Percentiles rank a stretch among this genome's conserved stretches.
These are phyloP conservation scores for Andrena minutula DNA, from an alignment of 2,888 invertebrate genomes.

Conservation along the genomic window DNA sequence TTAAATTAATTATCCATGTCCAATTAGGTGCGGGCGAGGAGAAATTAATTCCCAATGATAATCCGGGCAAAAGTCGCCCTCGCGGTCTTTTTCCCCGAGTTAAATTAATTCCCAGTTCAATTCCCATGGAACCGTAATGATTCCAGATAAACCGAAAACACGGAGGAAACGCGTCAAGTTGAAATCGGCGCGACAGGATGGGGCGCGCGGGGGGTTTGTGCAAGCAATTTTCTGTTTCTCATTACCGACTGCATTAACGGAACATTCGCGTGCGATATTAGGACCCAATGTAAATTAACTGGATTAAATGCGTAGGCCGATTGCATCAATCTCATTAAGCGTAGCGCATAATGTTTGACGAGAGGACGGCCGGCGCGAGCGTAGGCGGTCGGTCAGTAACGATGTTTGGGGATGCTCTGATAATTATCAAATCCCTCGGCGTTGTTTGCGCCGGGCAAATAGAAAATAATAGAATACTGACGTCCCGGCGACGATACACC, in stretches of 20 bases:
- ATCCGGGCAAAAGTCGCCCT: background rate
- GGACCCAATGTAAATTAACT: constrained; percentile 75
- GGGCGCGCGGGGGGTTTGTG: constrained; percentile 25
- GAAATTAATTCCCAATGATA: background rate
- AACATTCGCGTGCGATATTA: constrained; percentile 72
- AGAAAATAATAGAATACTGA: constrained; percentile 77
- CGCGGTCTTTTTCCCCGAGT: background rate
- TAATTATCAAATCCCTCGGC: constrained; percentile 77
- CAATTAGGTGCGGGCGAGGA: background rate
- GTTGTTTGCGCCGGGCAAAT: constrained; percentile 76
- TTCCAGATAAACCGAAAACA: constrained; percentile 2
- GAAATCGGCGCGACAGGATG: constrained; percentile 13
- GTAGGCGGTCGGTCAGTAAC: constrained; percentile 73
- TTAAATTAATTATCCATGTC: background rate
- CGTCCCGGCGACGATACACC: constrained; percentile 33
- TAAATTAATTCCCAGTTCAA: constrained; percentile 28
- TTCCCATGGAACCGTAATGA: background rate
- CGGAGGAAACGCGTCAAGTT: constrained; percentile 5
- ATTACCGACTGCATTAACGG: constrained; percentile 72
- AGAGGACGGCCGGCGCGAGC: constrained; percentile 60
- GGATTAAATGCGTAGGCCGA: constrained; percentile 78
- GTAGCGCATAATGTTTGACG: constrained; percentile 77
- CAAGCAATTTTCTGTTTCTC: constrained; percentile 70
- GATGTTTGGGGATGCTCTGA: constrained; percentile 79
- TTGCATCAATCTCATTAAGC: constrained; percentile 82